Evolutionary conservation across 1,140 invertebrate species (phyloP), one percentile per base, ranked within the genome.

Genomic region (Drosophila pseudoobscura): DNA sequence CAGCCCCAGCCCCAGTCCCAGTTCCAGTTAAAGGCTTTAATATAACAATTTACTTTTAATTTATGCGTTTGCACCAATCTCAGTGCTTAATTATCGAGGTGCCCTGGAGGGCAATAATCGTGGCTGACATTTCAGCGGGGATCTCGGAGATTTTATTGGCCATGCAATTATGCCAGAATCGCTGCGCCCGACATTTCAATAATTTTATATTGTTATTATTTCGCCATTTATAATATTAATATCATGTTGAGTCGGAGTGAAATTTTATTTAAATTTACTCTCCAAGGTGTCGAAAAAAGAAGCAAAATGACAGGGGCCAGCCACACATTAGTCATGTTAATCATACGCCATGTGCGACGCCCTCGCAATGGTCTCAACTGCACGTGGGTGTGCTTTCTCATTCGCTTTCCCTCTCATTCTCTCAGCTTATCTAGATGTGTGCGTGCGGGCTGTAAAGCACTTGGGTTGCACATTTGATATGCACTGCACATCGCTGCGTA

Each of bases 171-270:
- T 69, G 73, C 60, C 53, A 66, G 65, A 87, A 84, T 80, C 63
- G 63, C 29, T 53, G 51, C 50, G 17, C 26, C 47, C 73, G 82
- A 77, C 82, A 64, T 72, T 65, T 77, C 63, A 77, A 84, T 85
- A 87, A 77, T 80, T 84, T 83, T 85, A 60, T 77, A 85, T 71
- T 80, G 60, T 70, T 87, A 85, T 77, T 69, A 46, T 84, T 45
- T 55, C 44, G 55, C 50, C 70, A 75, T 63, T 63, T 61, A 76
- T 73, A 72, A 73, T 72, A 52, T 54, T 50, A 47, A 61, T 63
- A 58, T 58, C 24, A 47, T 72, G 31, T 57, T 39, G 35, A 11
- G 9, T 39, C 0, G 35, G 3, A 4, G 35, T 39, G 35, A 3
- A 39, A 39, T 39, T 39, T 5, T 39, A 11, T 39, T 39, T 39